These are phyloP conservation scores for Sarcophaga rosellei DNA, from an alignment of 2,888 invertebrate genomes.

Conservation along the genomic window DNA sequence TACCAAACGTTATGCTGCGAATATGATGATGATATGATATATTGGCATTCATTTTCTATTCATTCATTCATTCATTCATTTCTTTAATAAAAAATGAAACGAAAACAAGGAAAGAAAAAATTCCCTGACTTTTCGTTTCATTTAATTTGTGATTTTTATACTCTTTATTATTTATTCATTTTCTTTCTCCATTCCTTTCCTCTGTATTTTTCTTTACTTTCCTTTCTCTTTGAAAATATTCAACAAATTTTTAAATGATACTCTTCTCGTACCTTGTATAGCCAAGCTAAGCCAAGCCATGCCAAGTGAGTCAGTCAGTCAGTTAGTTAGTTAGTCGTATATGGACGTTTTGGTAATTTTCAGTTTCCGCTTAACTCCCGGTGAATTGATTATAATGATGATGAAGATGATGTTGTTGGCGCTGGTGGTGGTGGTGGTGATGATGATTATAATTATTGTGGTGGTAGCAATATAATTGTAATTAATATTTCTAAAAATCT, in stretches of 20 bases:
- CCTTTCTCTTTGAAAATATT: conserved; percentile 23
- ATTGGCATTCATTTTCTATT: conserved; percentile 34
- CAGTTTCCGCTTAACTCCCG: conserved; percentile 51
- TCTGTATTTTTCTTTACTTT: conserved; percentile 21
- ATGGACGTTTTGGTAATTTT: conserved; percentile 36
- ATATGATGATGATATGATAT: background rate
- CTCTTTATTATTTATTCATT: background rate
- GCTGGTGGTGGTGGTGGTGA: background rate
- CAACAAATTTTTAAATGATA: background rate
- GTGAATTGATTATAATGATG: conserved; percentile 56
- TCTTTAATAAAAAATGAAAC: background rate
- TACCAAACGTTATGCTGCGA: background rate
- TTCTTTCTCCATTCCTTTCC: background rate
- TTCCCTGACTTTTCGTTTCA: conserved; percentile 22
- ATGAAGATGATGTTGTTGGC: conserved; percentile 3
- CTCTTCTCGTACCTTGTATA: background rate
- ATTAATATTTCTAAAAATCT: conserved; percentile 61
- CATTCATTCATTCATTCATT: conserved; percentile 4
- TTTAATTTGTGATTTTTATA: conserved; percentile 32
- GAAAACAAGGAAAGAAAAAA: background rate
- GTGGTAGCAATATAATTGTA: conserved; percentile 68
- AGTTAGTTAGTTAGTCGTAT: background rate
- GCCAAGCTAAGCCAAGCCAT: too few species aligned
- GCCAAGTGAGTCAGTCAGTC: too few species aligned
- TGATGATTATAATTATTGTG: conserved; percentile 51